Evolutionary conservation across 1,140 invertebrate genomes (phyloP).

Genomic region (Nomia melanderi): DNA sequence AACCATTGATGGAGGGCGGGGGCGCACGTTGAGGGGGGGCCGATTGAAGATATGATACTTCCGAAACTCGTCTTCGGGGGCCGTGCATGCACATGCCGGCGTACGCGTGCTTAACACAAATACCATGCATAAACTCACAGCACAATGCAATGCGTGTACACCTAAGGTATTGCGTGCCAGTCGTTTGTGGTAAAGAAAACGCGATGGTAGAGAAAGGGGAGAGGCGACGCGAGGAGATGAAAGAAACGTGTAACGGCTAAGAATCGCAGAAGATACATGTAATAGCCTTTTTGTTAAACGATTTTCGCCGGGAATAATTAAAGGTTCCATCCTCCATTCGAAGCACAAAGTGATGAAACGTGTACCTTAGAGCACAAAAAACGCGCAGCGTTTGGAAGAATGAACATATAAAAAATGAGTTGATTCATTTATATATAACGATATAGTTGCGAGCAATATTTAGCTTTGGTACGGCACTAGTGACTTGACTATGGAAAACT

Average conservation of each 20-base stretch:
- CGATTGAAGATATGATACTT: conserved; percentile 18
- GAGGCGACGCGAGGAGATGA: background rate
- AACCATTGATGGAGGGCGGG: background rate
- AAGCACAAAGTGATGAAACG: background rate
- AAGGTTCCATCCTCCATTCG: background rate
- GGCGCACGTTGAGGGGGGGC: conserved; percentile 1
- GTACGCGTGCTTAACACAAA: conserved; percentile 42
- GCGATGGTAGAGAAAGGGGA: background rate
- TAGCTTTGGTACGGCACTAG: no score
- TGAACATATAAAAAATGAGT: no score
- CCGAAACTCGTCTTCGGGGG: conserved; percentile 26
- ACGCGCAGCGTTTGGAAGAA: no score
- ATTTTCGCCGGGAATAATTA: background rate
- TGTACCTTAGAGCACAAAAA: no score
- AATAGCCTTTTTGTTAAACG: background rate
- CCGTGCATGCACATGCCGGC: background rate
- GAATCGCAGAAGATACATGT: background rate
- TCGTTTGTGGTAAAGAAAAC: conserved; percentile 18
- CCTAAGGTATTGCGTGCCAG: conserved; percentile 35
- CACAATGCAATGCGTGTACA: conserved; percentile 42
- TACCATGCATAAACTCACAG: conserved; percentile 37
- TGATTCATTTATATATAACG: no score
- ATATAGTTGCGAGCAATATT: no score
- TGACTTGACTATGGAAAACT: no score
- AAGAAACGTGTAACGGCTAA: background rate